Evolutionary conservation across 2,113 vertebrate genomes (phyloP).

Genomic region (Vulpes ferrilata): DNA sequence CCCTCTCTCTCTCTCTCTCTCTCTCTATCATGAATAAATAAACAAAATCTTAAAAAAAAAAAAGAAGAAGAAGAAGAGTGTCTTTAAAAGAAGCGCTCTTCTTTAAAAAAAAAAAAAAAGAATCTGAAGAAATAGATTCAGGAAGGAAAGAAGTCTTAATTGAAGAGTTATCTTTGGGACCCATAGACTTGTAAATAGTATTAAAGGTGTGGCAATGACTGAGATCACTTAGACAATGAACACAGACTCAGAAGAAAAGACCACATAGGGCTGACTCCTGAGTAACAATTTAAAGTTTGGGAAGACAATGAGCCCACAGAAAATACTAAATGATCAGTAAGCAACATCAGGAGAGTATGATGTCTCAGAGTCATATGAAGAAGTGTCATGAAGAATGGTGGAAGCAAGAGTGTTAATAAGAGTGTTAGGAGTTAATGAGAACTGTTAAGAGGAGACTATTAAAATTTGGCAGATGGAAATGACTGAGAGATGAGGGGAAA

Average conservation of each 20-base stretch:
- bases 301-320: neutral
- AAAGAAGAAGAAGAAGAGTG: too few species aligned
- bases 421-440: neutral
- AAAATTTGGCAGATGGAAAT: neutral
- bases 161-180: neutral
- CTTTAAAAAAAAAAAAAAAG: conserved; percentile 23
- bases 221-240: neutral
- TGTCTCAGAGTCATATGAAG: neutral
- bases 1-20: too few species aligned
- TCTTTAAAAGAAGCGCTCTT: neutral
- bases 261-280: neutral
- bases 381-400: neutral
- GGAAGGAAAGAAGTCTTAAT: neutral
- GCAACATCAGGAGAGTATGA: neutral
- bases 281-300: neutral
- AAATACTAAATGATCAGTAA: neutral
- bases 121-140: neutral
- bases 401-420: neutral
- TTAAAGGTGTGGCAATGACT: neutral
- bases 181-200: neutral
- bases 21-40: too few species aligned
- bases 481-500: neutral
- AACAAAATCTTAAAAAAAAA: too few species aligned
- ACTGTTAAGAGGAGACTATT: neutral
- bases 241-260: neutral